These are phyloP conservation scores for Champsocephalus esox DNA, from an alignment of 2,797 vertebrate species.

Conservation along the genomic window DNA sequence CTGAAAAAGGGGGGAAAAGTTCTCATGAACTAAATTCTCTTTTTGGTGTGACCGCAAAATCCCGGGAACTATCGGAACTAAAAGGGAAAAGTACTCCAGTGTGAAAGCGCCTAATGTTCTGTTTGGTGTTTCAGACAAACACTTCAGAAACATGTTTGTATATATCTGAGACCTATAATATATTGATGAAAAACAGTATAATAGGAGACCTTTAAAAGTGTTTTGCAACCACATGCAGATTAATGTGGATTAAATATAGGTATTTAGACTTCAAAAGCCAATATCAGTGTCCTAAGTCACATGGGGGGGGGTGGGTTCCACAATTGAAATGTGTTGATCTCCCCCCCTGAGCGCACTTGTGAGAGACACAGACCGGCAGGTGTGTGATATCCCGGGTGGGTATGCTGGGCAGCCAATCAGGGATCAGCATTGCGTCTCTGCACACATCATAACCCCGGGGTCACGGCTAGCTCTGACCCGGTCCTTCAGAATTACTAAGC, in stretches of 20 bases:
- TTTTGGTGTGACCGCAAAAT: no score
- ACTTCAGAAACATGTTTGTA: no score
- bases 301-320: conserved; percentile 18
- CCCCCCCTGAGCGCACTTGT: conserved; percentile 44
- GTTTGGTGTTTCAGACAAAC: no score
- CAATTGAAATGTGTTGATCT: conserved; percentile 64
- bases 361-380: conserved; percentile 80
- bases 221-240: no score
- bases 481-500: conserved; percentile 60
- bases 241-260: background rate
- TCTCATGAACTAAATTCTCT: no score
- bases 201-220: no score
- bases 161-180: no score
- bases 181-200: no score
- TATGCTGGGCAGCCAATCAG: conserved; percentile 55
- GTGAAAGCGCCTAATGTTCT: no score
- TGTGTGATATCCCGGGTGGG: conserved; percentile 62
- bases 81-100: no score
- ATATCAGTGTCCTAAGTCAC: conserved; percentile 9
- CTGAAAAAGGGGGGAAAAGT: no score
- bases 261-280: background rate
- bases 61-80: no score
- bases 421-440: conserved; percentile 14
- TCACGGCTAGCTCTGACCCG: conserved; percentile 36
- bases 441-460: conserved; percentile 39